Evolutionary conservation across 1,140 invertebrate species (phyloP).

Genomic region (Neodiprion pinetum): DNA sequence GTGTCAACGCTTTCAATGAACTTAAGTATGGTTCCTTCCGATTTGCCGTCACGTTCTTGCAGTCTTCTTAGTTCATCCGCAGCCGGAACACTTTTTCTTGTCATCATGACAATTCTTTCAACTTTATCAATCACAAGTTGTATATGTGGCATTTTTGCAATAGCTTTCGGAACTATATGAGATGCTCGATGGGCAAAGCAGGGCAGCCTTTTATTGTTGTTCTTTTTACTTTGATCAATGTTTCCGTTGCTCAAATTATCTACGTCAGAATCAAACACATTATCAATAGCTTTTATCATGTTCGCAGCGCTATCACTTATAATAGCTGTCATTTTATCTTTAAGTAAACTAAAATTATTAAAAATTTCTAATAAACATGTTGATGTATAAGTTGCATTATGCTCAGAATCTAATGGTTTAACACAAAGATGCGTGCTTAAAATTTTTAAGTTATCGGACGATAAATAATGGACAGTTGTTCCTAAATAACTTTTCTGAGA

Average conservation of each 20-base stretch:
- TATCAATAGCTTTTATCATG: slow-evolving; percentile 48
- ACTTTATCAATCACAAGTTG: slow-evolving; percentile 19
- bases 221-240: background rate
- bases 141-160: background rate
- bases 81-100: slow-evolving; percentile 21
- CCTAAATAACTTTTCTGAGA: slow-evolving; percentile 11
- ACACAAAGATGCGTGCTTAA: background rate
- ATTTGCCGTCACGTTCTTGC: slow-evolving; percentile 28
- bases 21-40: slow-evolving; percentile 23
- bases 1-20: slow-evolving; percentile 42
- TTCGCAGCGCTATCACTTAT: slow-evolving; percentile 52
- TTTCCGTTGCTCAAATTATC: too few relatives aligned
- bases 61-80: slow-evolving; percentile 28
- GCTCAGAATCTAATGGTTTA: background rate
- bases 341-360: background rate
- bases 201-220: background rate
- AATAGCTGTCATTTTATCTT: background rate
- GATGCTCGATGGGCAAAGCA: slow-evolving; percentile 23
- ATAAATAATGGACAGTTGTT: background rate
- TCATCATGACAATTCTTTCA: slow-evolving; percentile 21
- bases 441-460: background rate
- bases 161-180: background rate
- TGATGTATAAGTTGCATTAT: background rate
- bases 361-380: background rate
- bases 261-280: slow-evolving; percentile 41